A percentile compares a stretch with the other conserved stretches of the same genome.
phyloP scores from a whole-genome alignment of 1,140 invertebrate species.

The Wasmannia auropunctata region DNA sequence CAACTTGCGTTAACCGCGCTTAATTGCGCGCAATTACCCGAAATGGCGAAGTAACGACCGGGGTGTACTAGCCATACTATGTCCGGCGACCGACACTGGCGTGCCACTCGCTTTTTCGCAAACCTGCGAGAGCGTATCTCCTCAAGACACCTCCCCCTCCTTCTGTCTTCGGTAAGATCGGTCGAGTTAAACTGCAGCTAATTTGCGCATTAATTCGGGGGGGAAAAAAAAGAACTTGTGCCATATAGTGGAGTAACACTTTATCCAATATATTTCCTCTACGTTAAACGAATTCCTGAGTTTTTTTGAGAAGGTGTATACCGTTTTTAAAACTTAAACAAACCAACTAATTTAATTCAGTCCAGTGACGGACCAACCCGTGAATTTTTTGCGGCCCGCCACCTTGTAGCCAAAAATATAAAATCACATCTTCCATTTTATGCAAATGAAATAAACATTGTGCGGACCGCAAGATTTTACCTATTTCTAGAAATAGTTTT shows the following conservation, averaged over 20 bases:
- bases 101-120: slow-evolving; percentile 32
- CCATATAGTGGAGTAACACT: not conserved
- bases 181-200: slow-evolving; percentile 23
- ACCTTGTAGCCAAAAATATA: too few species aligned
- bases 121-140: slow-evolving; percentile 4
- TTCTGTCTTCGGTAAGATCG: not conserved
- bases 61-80: not conserved
- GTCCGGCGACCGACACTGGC: slow-evolving; percentile 7
- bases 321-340: not conserved
- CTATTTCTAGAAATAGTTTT: too few species aligned
- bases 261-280: not conserved
- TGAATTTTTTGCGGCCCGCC: too few species aligned
- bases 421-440: too few species aligned
- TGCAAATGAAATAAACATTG: too few species aligned
- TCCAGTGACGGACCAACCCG: too few species aligned
- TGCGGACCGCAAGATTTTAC: too few species aligned
- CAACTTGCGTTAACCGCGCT: slow-evolving; percentile 69
- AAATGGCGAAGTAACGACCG: slow-evolving; percentile 72
- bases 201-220: slow-evolving; percentile 23
- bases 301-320: not conserved
- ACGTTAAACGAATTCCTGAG: not conserved
- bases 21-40: slow-evolving; percentile 72
- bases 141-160: not conserved
- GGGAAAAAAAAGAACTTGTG: not conserved
- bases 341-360: not conserved